These are phyloP conservation scores for Pocillopora grandis DNA, from an alignment of 92 coral and sea anemone species.

Conservation along the genomic window DNA sequence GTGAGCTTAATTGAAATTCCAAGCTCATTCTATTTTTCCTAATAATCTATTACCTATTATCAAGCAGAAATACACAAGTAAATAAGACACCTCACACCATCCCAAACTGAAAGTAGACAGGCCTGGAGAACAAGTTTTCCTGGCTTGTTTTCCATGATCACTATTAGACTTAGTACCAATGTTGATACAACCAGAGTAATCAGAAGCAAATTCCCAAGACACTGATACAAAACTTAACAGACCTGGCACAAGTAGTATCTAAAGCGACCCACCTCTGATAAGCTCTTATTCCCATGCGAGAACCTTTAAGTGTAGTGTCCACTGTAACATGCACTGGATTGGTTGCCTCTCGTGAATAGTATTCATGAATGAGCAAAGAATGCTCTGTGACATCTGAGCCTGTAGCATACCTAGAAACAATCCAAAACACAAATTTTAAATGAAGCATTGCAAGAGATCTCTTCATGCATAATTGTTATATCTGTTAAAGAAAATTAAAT, in stretches of 20 bases:
- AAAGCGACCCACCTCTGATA: conserved; percentile 76
- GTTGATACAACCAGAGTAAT: neutral
- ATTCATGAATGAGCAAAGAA: conserved; percentile 92
- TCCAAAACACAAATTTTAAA: neutral
- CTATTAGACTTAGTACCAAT: too few relatives aligned
- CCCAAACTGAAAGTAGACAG: too few relatives aligned
- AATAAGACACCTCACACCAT: too few relatives aligned
- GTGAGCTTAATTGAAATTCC: too few relatives aligned
- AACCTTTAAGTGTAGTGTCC: conserved; percentile 87
- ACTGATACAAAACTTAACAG: neutral
- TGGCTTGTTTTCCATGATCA: too few relatives aligned
- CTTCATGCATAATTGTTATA: too few relatives aligned
- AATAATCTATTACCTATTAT: too few relatives aligned
- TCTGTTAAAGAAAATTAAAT: too few relatives aligned
- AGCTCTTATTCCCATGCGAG: conserved; percentile 84
- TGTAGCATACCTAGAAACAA: conserved; percentile 91
- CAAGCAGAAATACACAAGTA: too few relatives aligned
- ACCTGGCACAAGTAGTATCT: neutral
- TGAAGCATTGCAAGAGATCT: too few relatives aligned
- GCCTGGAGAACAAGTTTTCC: too few relatives aligned
- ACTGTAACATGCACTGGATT: conserved; percentile 93
- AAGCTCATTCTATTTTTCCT: too few relatives aligned
- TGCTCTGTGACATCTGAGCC: conserved; percentile 97
- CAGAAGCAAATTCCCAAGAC: neutral
- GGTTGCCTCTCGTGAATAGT: conserved; percentile 89